Evolutionary conservation across 2,113 vertebrate genomes (phyloP).

Genomic region (Triplophysa rosa): DNA sequence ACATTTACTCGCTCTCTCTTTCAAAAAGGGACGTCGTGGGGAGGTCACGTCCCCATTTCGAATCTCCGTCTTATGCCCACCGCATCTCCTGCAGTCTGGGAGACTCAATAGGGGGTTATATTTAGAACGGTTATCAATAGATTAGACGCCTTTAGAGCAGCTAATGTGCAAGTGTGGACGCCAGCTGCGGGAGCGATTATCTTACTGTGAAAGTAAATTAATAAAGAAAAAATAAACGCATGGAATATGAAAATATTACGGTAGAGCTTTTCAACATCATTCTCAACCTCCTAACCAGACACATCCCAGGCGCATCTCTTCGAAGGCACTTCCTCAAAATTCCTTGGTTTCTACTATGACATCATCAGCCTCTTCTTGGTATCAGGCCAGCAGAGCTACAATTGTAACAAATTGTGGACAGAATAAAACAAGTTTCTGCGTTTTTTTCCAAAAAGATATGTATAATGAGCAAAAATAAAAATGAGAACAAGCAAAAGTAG

Average conservation of each 20-base stretch:
- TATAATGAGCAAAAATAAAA: no score
- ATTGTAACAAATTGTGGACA: no score
- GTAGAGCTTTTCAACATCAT: background rate
- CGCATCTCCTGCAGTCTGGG: background rate
- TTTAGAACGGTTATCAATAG: conserved; percentile 28
- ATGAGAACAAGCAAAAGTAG: background rate
- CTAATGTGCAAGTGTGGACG: conserved; percentile 6
- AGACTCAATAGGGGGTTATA: background rate
- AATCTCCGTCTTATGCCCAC: background rate
- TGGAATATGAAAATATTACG: background rate
- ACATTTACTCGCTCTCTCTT: background rate
- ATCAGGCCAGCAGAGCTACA: no score
- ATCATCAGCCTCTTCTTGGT: background rate
- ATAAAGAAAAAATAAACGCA: background rate
- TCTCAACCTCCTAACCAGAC: background rate
- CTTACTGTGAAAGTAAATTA: background rate
- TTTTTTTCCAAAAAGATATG: no score
- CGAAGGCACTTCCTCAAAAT: background rate
- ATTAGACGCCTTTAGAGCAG: conserved; percentile 23
- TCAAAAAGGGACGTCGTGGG: background rate
- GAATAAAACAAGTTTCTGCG: no score
- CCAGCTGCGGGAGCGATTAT: background rate
- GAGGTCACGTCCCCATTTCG: background rate
- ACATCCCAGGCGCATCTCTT: background rate
- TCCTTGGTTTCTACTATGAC: background rate